Conservation (phyloP, 2,888 invertebrate species). For the Cactoblastis cactorum region DNA sequence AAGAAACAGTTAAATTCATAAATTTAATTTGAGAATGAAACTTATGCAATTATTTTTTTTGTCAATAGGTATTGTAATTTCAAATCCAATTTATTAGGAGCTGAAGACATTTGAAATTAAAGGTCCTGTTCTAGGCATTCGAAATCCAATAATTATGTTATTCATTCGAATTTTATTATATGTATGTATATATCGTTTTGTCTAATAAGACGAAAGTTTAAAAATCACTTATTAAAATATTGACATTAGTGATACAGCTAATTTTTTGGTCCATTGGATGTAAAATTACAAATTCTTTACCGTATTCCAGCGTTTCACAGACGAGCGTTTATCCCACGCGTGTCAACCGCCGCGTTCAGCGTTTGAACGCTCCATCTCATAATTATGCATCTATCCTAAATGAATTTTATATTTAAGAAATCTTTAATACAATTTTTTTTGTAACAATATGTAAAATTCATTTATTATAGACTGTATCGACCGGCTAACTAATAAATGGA, state of each 20-base stretch:
- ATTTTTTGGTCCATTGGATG: too few species aligned
- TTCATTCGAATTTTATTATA: too few species aligned
- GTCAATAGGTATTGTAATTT: too few species aligned
- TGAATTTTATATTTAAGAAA: background rate
- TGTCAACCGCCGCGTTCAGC: conserved; percentile 25
- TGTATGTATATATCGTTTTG: too few species aligned
- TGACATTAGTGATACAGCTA: too few species aligned
- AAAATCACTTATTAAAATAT: too few species aligned
- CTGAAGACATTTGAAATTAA: too few species aligned
- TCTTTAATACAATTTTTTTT: background rate
- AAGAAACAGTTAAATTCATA: background rate
- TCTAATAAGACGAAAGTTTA: too few species aligned
- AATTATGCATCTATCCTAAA: background rate
- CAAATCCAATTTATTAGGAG: too few species aligned
- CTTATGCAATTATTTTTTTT: background rate
- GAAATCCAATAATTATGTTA: too few species aligned
- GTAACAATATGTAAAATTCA: background rate
- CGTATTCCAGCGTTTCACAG: conserved; percentile 43
- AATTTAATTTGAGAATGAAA: background rate
- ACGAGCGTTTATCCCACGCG: conserved; percentile 42
- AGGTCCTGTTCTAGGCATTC: too few species aligned
- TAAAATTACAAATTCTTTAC: background rate
- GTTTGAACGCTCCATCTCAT: conserved; percentile 24
- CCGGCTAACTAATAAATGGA: conserved; percentile 12
- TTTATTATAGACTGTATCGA: background rate